phyloP scores from a whole-genome alignment of 2,888 invertebrate species.

The Hypselothyrea guttata region DNA sequence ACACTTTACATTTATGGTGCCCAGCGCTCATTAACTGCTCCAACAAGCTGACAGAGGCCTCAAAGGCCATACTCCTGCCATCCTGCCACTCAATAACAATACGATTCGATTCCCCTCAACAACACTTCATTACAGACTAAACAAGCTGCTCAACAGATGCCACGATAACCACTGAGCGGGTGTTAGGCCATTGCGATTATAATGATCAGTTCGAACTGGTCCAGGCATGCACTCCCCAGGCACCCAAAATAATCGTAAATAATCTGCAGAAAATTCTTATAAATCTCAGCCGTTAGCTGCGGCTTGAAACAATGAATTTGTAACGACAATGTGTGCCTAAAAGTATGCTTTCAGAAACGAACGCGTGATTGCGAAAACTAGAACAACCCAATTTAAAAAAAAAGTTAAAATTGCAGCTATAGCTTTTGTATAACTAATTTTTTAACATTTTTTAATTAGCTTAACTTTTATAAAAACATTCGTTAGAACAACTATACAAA shows the following conservation, averaged over 20 bases:
- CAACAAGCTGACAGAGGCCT: conserved; percentile 53
- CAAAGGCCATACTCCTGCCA: conserved; percentile 14
- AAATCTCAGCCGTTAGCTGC: no score
- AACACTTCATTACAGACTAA: conserved; percentile 63
- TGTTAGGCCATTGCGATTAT: neutral
- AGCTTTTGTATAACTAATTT: no score
- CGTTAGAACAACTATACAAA: no score
- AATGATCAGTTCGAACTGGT: neutral
- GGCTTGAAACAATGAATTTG: neutral
- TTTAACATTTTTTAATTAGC: no score
- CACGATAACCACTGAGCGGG: conserved; percentile 16
- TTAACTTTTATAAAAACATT: no score
- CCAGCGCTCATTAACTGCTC: conserved; percentile 49
- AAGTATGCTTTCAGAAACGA: conserved; percentile 28
- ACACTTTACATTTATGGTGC: conserved; percentile 50
- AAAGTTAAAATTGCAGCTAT: no score
- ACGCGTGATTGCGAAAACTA: conserved; percentile 1
- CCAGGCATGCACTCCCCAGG: conserved; percentile 12
- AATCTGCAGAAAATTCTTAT: neutral
- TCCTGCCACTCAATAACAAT: conserved; percentile 27
- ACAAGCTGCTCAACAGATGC: conserved; percentile 50
- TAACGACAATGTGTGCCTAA: conserved; percentile 21
- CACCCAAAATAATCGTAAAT: neutral
- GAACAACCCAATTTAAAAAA: conserved; percentile 12
- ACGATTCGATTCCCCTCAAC: conserved; percentile 1